Base-by-base conservation (phyloP, 2,888 invertebrate genomes). In the Leptopilina drosophilae region DNA sequence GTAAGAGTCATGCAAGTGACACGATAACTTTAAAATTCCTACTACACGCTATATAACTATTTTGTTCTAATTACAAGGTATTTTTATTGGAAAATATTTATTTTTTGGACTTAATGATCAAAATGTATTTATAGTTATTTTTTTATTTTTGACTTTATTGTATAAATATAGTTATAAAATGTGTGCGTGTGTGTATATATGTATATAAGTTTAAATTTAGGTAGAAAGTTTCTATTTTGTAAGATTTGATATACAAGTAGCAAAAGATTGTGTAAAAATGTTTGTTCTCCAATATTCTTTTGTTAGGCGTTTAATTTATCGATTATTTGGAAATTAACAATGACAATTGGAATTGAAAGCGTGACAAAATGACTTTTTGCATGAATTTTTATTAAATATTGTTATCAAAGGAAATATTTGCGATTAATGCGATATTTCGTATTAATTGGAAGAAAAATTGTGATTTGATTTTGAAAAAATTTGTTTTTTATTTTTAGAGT, bases 1-100 rank as follows among this genome's bases (percentile, higher is more conserved):
- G 73, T 73, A 73, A 73, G 69, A 69, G 69, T 26, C 53, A 56
- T 26, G 53, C 49, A 49, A 69, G 69, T 73, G 69, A 56, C 69
- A 33, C 53, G 69, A 26, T 73, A 56, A 73, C 69, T 73, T 33
- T 56, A 8, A 56, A 53, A 73, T 73, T 73, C 42, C 66, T 73
- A 33, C 33, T 33, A 33, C 33, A 2, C 33, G 3, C 73, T 62
- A 15, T 20, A 8, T 62, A 20, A 2, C 15, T 62, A 59, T 59
- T 15, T 59, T 20, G 46, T 26, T 73, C 53, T 53, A 56, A 11
- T 49, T n/a, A n/a, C n/a, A n/a, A n/a, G n/a, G n/a, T n/a, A n/a
- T n/a, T 33, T 42, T 42, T 53, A 53, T 73, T 73, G n/a, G 8
- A 26, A 9, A 73, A 33, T 73, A 26, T 5, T 69, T 69, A 53